Base-by-base conservation (phyloP, 2,888 invertebrate species). In the Scaptomyza reducta region DNA sequence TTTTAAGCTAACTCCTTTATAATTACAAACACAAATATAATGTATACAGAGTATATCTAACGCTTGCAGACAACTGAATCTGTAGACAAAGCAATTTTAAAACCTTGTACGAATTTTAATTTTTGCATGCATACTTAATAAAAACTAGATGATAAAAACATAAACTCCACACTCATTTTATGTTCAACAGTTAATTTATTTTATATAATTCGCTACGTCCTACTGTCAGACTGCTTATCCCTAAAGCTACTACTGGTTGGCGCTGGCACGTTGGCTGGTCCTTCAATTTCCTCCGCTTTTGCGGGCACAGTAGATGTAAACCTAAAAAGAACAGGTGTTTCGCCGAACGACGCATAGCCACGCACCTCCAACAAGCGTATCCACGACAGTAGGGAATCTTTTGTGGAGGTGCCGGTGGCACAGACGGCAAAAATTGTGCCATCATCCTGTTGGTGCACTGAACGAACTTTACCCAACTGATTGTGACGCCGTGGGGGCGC, bases 311-410 rank as follows among this genome's bases (percentile, higher is more conserved):
- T 94, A 5, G 96, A 94, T 73, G 93, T 93, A 29, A 97, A 93
- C 38, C 95, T 96, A 89, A 99, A 98, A 65, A 98, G 94, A 44
- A 98, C 94, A n/a, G 97, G 96, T 80, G 97, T 94, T 68, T 93
- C 93, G 53, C 94, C 93, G 63, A 99, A 91, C 10, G 93, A 90
- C 0, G 97, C 95, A 92, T 97, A 97, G 0, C 94, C 94, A 87
- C 95, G 92, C 62, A 93, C 93, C 91, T 98, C 96, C 74, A 98
- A 90, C 84, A 96, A 93, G 55, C 97, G 94, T 87, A 98, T 95
- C 98, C 96, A 99, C 0, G 97, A 97, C n/a, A 98, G 91, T 7
- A 99, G 92, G 0, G 98, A 98, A 92, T 98, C 98, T 91, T 97
- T 95, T 62, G 96, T 95, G 14, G 97, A 96, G 10, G 96, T 96